Evolutionary conservation across 2,113 vertebrate species (phyloP), one percentile per base, ranked within the genome.

Genomic region (Vulpes lagopus): DNA sequence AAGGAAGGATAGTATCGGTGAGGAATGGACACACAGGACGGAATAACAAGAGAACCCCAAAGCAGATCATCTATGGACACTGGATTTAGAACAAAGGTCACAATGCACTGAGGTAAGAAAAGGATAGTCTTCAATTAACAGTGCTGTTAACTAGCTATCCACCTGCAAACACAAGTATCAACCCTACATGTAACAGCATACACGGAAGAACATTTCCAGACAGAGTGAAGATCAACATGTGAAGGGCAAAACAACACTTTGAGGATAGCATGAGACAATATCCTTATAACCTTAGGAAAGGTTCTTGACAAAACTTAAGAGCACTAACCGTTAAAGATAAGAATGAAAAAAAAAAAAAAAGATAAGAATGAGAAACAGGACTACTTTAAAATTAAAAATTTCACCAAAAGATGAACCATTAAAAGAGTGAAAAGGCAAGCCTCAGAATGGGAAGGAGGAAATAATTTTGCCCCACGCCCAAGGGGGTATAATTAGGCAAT

Each of bases 1-100:
- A 43, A 60, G 53, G 32, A 11, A 62, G 17, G 0, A 4, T 0
- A 1, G 6, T 11, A 49, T 2, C 1, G 8, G 73, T n/a, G 57
- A 95, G 30, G 90, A 15, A 23, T 0, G 14, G 62, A 69, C 80
- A 73, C 22, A 32, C 8, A 51, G 30, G 62, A 43, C 38, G 22
- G 4, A 83, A 43, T 20, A 53, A 35, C 10, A 35, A 32, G 17
- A 85, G n/a, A 20, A 27, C 23, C 11, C 19, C 51, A 59, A 20
- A 20, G 8, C 25, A 32, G 22, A 60, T 4, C 81, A 38, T 20
- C 17, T 2, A 38, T 2, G 51, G 27, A 55, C n/a, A 3, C 0
- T 0, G 30, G 12, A 25, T 25, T 55, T 22, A 30, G 62, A 49
- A 76, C 17, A 55, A 53, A 87, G 79, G 30, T 17, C 59, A 79